Conservation (phyloP, 1,140 invertebrate genomes). For the Micrasema longulum region DNA sequence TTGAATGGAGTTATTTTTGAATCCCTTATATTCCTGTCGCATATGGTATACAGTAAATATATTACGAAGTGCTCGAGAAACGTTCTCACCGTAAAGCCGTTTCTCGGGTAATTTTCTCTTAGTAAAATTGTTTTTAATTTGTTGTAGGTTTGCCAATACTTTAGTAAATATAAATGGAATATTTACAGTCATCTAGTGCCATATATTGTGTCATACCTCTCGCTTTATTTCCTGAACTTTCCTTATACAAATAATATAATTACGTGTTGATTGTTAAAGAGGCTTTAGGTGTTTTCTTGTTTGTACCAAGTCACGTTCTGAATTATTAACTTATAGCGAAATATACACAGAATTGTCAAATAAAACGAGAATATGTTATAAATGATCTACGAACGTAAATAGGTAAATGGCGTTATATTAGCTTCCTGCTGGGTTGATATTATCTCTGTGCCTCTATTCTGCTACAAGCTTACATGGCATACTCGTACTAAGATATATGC, state of each 20-base stretch:
- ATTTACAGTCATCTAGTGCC: constrained; percentile 34
- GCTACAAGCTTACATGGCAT: no score
- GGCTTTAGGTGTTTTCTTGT: constrained; percentile 34
- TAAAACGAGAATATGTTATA: constrained; percentile 19
- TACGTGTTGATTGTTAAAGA: constrained; percentile 31
- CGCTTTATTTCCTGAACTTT: constrained; percentile 18
- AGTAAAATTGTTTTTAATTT: constrained; percentile 4
- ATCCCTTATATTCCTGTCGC: background rate
- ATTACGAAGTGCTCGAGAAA: no score
- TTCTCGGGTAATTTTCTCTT: background rate
- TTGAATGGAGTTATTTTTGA: background rate
- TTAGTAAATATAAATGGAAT: no score
- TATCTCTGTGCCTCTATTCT: no score
- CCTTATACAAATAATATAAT: constrained; percentile 15
- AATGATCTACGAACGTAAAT: constrained; percentile 13
- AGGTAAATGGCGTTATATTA: background rate
- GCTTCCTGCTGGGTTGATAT: background rate
- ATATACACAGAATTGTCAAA: background rate
- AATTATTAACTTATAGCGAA: background rate
- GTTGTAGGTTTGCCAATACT: constrained; percentile 23
- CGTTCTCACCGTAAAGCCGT: background rate
- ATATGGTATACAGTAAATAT: background rate
- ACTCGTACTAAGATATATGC: no score
- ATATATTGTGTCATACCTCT: constrained; percentile 21
- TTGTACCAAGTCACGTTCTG: constrained; percentile 6